A percentile compares a stretch with the other conserved stretches of the same genome.
Conservation (phyloP, 2,797 vertebrate species). For the Eutrigla gurnardus region DNA sequence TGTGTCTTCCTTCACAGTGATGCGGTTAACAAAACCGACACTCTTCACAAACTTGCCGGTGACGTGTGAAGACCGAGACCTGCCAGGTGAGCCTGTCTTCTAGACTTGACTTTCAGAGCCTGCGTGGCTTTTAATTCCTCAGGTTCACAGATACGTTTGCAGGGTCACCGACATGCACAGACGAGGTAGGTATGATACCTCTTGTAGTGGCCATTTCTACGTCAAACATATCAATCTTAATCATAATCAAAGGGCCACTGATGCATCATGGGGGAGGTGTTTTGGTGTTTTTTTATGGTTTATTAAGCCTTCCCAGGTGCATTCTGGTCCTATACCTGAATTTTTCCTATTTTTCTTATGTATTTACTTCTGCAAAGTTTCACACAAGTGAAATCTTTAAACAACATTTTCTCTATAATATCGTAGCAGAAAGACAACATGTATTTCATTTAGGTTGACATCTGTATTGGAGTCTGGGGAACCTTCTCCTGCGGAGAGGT, state of each 20-base stretch:
- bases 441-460: too few relatives aligned
- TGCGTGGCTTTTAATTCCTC: too few relatives aligned
- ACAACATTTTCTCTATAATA: background rate
- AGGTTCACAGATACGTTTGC: background rate
- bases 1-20: slow-evolving; percentile 84
- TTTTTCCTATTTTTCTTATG: background rate
- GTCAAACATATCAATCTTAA: too few relatives aligned
- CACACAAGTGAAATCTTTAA: background rate
- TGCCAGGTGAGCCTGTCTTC: slow-evolving; percentile 87
- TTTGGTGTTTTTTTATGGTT: too few relatives aligned
- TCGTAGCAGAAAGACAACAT: background rate
- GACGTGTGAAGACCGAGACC: slow-evolving; percentile 96
- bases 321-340: background rate
- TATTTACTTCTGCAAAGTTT: background rate
- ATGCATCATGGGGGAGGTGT: too few relatives aligned
- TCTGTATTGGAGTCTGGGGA: background rate
- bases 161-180: background rate
- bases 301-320: too few relatives aligned
- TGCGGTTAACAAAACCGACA: slow-evolving; percentile 97
- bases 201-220: too few relatives aligned
- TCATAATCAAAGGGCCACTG: too few relatives aligned
- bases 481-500: slow-evolving; percentile 23
- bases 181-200: background rate
- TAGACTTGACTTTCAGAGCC: too few relatives aligned
- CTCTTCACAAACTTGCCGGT: slow-evolving; percentile 98